Base-by-base conservation (phyloP, 2,113 vertebrate species). In the Pluvialis apricaria region DNA sequence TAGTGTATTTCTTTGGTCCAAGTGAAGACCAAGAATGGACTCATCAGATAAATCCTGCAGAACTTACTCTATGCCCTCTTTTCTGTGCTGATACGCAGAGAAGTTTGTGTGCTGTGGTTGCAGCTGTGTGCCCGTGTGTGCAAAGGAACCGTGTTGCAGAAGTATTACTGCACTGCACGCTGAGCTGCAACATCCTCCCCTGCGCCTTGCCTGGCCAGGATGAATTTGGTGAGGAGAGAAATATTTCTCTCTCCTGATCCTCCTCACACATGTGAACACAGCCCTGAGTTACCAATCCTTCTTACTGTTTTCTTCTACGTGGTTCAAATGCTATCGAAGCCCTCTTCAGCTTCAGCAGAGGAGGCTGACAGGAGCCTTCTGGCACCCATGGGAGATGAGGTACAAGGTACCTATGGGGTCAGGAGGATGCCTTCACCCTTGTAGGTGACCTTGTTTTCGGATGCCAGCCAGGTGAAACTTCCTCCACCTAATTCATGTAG, bases 111-210 rank as follows among this genome's bases (percentile, higher is more conserved):
- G 26, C 40, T 49, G 38, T 32, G 9, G 29, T 5, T 49, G 45
- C 47, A n/a, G 24, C 8, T 15, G 11, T 4, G 40, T 60, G 28
- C 31, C 38, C 11, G 15, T 14, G 61, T 3, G 15, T 19, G 22
- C 40, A 5, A 12, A 52, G 55, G 38, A 64, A 8, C 36, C 5
- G 1, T 4, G 24, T 5, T 49, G 15, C 28, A 28, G 38, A 11
- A 60, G 29, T 18, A 3, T 18, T 17, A 13, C 40, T 18, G 15
- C 1, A 3, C 24, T 26, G n/a, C 28, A 25, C 0, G 0, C 49
- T 11, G 51, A 77, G 16, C 62, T 52, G 64, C n/a, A 38, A 8
- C 57, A 51, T 76, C 42, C 17, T 20, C 11, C n/a, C 44, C 54
- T 31, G 13, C 26, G 25, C 51, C 44, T 71, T 11, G 1, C n/a